phyloP scores from a whole-genome alignment of 2,797 vertebrate genomes.

The Aeoliscus strigatus region DNA sequence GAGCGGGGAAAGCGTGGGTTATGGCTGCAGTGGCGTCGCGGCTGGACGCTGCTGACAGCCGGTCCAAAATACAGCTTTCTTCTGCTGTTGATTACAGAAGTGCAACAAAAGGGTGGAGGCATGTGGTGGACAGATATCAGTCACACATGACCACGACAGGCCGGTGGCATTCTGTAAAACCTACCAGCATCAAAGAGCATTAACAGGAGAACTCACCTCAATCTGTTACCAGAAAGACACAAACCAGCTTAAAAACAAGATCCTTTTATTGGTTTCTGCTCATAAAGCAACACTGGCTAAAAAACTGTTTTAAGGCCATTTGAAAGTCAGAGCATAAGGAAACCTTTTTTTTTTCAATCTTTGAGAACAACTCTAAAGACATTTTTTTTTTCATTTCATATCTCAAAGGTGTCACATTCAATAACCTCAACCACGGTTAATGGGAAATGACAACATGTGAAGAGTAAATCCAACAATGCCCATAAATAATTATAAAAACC shows the following conservation, averaged over 20 bases:
- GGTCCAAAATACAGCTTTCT: slow-evolving; percentile 70
- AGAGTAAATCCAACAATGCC: slow-evolving; percentile 27
- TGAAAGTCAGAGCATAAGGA: slow-evolving; percentile 41
- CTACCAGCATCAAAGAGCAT: slow-evolving; percentile 34
- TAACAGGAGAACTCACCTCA: slow-evolving; percentile 7
- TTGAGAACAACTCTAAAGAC: slow-evolving; percentile 42
- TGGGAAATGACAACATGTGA: slow-evolving; percentile 7
- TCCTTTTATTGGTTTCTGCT: slow-evolving; percentile 66
- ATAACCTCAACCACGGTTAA: background rate
- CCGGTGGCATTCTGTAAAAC: slow-evolving; percentile 27
- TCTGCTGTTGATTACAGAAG: slow-evolving; percentile 78
- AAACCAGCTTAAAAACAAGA: slow-evolving; percentile 42
- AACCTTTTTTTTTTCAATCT: slow-evolving; percentile 37
- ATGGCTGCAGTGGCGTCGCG: slow-evolving; percentile 53
- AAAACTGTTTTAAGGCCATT: slow-evolving; percentile 21
- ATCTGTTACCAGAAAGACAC: slow-evolving; percentile 13
- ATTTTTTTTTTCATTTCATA: too few relatives aligned
- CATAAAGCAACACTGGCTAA: slow-evolving; percentile 30
- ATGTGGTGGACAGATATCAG: slow-evolving; percentile 39
- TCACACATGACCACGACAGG: slow-evolving; percentile 21
- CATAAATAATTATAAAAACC: slow-evolving; percentile 40
- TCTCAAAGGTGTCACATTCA: slow-evolving; percentile 31
- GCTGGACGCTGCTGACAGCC: slow-evolving; percentile 69
- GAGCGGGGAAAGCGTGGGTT: slow-evolving; percentile 66
- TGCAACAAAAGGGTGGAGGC: slow-evolving; percentile 58